phyloP scores from a whole-genome alignment of 2,113 vertebrate genomes.

The Dicerorhinus sumatrensis region DNA sequence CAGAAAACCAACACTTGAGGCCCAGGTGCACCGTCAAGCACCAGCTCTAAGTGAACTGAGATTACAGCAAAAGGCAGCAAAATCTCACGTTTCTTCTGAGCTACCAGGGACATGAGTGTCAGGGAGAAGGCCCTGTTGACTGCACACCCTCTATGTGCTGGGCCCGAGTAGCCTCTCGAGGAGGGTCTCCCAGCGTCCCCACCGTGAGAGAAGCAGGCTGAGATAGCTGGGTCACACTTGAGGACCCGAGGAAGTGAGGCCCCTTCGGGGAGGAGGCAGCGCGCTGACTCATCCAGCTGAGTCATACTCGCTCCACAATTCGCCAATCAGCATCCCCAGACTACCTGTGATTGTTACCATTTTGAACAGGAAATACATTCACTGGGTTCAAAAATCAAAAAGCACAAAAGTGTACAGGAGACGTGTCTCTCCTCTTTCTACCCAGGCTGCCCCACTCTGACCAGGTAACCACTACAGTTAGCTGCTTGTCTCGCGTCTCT shows the following conservation, averaged over 20 bases:
- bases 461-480: not conserved
- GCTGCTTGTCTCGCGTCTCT: not conserved
- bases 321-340: not conserved
- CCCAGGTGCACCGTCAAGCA: not conserved
- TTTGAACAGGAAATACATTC: not conserved
- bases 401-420: not conserved
- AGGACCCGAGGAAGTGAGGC: not conserved
- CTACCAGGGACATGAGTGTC: not conserved
- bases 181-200: not conserved
- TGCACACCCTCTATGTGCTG: not conserved
- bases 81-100: not conserved
- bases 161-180: not conserved
- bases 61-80: not conserved
- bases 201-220: not conserved
- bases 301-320: not conserved
- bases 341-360: not conserved
- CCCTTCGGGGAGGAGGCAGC: not conserved
- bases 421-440: not conserved
- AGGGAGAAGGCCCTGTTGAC: not conserved
- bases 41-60: not conserved
- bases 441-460: accelerated
- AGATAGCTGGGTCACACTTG: not conserved
- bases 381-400: not conserved
- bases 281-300: not conserved
- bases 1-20: not conserved